Percentiles rank a stretch among this genome's conserved stretches.
These are phyloP conservation scores for Alectoris magna DNA, from an alignment of 2,797 vertebrate species.

Conservation along the genomic window DNA sequence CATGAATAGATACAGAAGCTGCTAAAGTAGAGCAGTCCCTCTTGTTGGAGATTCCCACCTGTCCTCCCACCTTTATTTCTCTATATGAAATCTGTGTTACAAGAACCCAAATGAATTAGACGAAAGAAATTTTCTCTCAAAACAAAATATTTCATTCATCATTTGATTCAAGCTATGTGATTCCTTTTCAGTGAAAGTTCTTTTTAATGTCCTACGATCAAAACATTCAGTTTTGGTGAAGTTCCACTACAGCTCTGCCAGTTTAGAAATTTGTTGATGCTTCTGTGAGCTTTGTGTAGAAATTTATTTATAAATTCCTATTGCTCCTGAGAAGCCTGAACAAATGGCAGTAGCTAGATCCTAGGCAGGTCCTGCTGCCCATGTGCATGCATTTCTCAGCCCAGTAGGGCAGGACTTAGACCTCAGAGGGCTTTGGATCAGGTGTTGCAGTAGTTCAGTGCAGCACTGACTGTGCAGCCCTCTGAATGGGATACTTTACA, in stretches of 20 bases:
- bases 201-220: not conserved
- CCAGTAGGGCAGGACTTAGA: not conserved
- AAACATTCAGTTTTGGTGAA: not conserved
- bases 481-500: slow-evolving; percentile 14
- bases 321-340: not conserved
- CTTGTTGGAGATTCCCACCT: not conserved
- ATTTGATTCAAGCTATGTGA: not conserved
- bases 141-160: not conserved
- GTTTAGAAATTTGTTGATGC: not conserved
- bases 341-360: not conserved
- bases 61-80: not conserved
- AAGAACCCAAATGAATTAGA: not conserved
- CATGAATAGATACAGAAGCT: not conserved
- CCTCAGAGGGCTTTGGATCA: not conserved
- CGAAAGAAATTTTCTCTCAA: not conserved
- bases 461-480: not conserved
- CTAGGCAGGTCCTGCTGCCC: not conserved
- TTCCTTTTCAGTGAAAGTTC: not conserved
- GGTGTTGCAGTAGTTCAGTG: not conserved
- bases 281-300: not conserved
- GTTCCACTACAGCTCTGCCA: not conserved
- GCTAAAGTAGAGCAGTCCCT: not conserved
- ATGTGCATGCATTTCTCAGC: not conserved
- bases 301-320: not conserved
- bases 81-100: not conserved